Conservation (phyloP, 1,140 invertebrate species). For the Oedothorax gibbosus region DNA sequence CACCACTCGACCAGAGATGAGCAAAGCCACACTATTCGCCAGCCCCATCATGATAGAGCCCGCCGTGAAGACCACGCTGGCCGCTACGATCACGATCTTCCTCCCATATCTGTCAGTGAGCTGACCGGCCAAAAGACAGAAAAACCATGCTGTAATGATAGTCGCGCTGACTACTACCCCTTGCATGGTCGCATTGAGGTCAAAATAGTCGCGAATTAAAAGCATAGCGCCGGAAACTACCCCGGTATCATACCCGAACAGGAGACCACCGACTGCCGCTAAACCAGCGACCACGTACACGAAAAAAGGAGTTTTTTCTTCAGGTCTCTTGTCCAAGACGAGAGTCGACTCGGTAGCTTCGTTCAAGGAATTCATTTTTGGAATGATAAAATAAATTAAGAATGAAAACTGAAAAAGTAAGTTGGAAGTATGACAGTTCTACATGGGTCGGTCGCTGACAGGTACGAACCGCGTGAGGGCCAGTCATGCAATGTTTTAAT, state of each 20-base stretch:
- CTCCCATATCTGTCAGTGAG: slow-evolving; percentile 72
- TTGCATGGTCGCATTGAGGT: slow-evolving; percentile 72
- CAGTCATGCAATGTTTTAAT: too few species aligned
- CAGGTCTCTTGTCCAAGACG: slow-evolving; percentile 6
- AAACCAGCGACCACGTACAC: slow-evolving; percentile 71
- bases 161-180: slow-evolving; percentile 72
- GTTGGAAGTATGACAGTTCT: background rate
- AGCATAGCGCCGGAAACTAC: slow-evolving; percentile 78
- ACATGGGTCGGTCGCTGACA: too few species aligned
- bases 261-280: slow-evolving; percentile 75
- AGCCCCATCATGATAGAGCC: slow-evolving; percentile 73
- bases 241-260: slow-evolving; percentile 79
- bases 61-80: slow-evolving; percentile 73
- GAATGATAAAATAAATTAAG: background rate
- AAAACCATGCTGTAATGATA: slow-evolving; percentile 71
- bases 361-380: background rate
- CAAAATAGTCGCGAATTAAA: slow-evolving; percentile 70
- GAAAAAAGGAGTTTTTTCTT: slow-evolving; percentile 62
- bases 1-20: slow-evolving; percentile 73
- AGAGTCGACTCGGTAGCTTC: slow-evolving; percentile 16
- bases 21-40: slow-evolving; percentile 70
- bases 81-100: slow-evolving; percentile 72
- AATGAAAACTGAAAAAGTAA: background rate
- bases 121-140: slow-evolving; percentile 72
- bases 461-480: too few species aligned